Evolutionary conservation across 2,888 invertebrate genomes (phyloP).

Genomic region (Idaea aversata): DNA sequence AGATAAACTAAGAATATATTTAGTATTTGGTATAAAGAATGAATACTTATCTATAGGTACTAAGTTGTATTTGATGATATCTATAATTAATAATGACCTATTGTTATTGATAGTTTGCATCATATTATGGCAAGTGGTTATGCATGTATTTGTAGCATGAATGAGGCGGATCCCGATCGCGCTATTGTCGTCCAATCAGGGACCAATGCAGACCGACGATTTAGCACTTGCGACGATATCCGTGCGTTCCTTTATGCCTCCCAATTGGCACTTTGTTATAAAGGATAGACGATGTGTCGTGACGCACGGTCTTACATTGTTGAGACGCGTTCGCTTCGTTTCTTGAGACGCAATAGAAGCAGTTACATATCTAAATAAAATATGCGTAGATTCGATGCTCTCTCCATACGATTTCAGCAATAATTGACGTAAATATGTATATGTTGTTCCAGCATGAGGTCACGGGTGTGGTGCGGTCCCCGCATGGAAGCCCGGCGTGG

Average conservation of each 20-base stretch:
- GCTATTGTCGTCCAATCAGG: conserved; percentile 59
- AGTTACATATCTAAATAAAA: neutral
- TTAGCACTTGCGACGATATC: conserved; percentile 56
- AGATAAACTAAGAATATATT: neutral
- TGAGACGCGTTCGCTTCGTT: neutral
- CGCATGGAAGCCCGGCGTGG: conserved; percentile 76
- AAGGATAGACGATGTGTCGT: conserved; percentile 3
- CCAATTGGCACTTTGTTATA: conserved; percentile 25
- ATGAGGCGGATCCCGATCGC: conserved; percentile 5
- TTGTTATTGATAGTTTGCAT: neutral
- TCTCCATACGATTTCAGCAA: neutral
- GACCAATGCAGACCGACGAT: conserved; percentile 46
- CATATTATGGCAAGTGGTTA: neutral
- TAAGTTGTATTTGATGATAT: neutral
- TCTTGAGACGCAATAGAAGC: neutral
- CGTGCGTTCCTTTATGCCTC: conserved; percentile 40
- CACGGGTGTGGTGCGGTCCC: conserved; percentile 71
- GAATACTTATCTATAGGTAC: neutral
- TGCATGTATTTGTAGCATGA: neutral
- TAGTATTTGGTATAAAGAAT: neutral
- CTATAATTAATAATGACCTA: neutral
- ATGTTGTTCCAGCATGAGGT: conserved; percentile 72
- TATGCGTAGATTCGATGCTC: neutral
- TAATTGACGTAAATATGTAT: conserved; percentile 9
- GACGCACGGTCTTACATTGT: conserved; percentile 18